phyloP scores from a whole-genome alignment of 1,140 invertebrate genomes.

The Microvelia longipes region DNA sequence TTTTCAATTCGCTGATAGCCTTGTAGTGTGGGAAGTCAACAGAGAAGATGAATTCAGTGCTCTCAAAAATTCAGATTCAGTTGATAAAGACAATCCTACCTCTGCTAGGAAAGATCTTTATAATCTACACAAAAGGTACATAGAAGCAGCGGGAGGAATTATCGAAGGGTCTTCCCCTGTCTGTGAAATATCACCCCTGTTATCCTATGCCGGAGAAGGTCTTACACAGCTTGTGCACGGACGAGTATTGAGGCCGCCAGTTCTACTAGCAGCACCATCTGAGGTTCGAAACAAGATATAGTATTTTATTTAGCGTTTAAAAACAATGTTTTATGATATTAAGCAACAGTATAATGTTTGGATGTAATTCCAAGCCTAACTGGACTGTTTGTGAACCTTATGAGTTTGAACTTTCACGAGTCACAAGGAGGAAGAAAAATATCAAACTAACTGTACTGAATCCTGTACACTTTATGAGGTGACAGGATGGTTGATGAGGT shows the following conservation, averaged over 20 bases:
- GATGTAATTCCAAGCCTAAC: no score
- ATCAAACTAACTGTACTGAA: no score
- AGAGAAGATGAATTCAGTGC: conserved; percentile 92
- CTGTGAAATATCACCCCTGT: conserved; percentile 79
- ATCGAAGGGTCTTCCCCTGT: conserved; percentile 44
- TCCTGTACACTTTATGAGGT: no score
- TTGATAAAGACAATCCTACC: conserved; percentile 75
- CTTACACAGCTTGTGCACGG: conserved; percentile 46
- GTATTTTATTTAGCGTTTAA: no score
- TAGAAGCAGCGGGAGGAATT: conserved; percentile 65
- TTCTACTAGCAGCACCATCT: conserved; percentile 32
- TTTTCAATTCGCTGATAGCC: conserved; percentile 79
- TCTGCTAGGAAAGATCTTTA: conserved; percentile 68
- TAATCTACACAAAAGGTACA: conserved; percentile 65
- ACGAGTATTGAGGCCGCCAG: conserved; percentile 51
- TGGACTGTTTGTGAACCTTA: no score
- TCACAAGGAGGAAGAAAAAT: no score
- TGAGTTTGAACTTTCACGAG: no score
- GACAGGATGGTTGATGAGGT: no score
- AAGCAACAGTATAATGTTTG: no score
- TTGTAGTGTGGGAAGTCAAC: conserved; percentile 85
- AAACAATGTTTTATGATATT: no score
- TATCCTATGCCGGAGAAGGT: conserved; percentile 82
- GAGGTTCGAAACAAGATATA: conserved; percentile 8
- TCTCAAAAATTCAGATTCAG: conserved; percentile 80